Conservation (phyloP, 2,888 invertebrate genomes). For the Coelopa pilipes region DNA sequence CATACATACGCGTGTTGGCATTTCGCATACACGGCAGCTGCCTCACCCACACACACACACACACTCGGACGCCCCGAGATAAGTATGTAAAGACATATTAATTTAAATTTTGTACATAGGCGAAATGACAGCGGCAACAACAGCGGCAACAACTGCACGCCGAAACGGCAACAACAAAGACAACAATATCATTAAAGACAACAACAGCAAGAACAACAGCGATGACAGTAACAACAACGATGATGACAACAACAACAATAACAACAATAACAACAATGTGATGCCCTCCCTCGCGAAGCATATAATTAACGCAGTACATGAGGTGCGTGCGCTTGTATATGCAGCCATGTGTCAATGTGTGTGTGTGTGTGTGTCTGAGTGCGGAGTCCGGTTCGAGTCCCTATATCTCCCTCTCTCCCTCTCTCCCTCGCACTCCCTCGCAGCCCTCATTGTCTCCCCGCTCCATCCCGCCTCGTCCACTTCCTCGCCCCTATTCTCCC, state of each 20-base stretch:
- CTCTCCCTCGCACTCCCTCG: too few species aligned
- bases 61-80: too few species aligned
- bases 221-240: too few species aligned
- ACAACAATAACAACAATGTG: not conserved
- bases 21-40: not conserved
- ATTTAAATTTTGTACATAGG: not conserved
- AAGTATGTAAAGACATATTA: slow-evolving; percentile 1
- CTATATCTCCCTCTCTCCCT: too few species aligned
- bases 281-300: not conserved
- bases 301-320: slow-evolving; percentile 25
- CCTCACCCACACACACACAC: too few species aligned
- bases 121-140: too few species aligned
- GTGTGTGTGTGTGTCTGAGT: not conserved
- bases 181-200: too few species aligned
- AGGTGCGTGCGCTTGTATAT: not conserved
- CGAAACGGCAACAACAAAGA: too few species aligned
- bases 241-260: not conserved
- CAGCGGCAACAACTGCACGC: not conserved
- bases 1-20: not conserved
- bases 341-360: not conserved
- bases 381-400: not conserved
- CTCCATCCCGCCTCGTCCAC: too few species aligned
- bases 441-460: too few species aligned
- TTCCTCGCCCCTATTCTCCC: too few species aligned
- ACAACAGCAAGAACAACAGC: too few species aligned